A percentile compares a stretch with the other conserved stretches of the same genome.
phyloP scores from a whole-genome alignment of 2,797 vertebrate species.

The Tragelaphus eurycerus region DNA sequence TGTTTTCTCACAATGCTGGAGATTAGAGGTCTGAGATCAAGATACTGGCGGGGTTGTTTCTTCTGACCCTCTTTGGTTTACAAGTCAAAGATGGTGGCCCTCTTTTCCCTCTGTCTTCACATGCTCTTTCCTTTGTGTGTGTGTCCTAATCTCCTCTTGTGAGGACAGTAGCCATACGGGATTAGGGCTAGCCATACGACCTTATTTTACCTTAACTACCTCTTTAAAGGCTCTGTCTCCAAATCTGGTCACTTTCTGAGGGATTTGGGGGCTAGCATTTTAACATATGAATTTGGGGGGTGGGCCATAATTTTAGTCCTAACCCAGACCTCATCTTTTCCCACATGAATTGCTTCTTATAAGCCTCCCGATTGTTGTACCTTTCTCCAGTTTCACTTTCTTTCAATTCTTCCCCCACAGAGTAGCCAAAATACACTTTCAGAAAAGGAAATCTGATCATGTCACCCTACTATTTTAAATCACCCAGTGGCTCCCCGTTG shows the following conservation, averaged over 20 bases:
- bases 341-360: neutral
- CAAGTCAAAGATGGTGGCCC: neutral
- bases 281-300: neutral
- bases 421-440: neutral
- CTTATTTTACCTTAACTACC: neutral
- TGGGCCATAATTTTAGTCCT: neutral
- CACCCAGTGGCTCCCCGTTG: neutral
- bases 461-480: neutral
- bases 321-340: neutral
- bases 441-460: slow-evolving; percentile 21
- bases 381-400: neutral
- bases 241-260: neutral
- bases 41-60: neutral
- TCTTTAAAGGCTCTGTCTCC: neutral
- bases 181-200: neutral
- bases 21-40: neutral
- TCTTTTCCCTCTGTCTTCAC: neutral
- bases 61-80: neutral
- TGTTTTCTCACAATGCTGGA: neutral
- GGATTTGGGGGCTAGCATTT: neutral
- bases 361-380: neutral
- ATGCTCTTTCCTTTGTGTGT: neutral
- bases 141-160: neutral
- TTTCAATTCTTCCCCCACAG: neutral
- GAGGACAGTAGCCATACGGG: neutral